Conservation (phyloP, 2,797 vertebrate species). For the Typhlichthys eigenmanni region DNA sequence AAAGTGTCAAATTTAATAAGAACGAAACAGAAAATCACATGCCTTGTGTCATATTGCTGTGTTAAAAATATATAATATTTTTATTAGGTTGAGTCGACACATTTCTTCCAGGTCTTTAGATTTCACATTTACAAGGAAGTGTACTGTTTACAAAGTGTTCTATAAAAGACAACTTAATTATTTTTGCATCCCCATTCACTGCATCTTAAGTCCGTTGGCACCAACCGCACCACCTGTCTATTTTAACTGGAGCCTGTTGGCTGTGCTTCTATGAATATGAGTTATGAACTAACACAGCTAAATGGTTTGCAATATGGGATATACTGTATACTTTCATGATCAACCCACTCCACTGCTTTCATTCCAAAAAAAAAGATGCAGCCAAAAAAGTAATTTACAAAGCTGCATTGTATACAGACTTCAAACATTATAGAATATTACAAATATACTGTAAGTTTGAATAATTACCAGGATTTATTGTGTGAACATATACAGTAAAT, state of each 20-base stretch:
- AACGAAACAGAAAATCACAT: background rate
- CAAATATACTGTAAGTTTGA: no score
- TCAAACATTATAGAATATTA: no score
- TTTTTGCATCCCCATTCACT: constrained; percentile 34
- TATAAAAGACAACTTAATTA: constrained; percentile 15
- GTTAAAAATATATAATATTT: constrained; percentile 11
- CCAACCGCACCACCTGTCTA: constrained; percentile 43
- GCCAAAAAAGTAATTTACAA: background rate
- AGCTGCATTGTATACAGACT: no score
- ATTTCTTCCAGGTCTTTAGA: constrained; percentile 14
- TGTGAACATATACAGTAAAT: background rate
- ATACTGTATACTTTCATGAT: constrained; percentile 9
- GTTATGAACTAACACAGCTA: constrained; percentile 37
- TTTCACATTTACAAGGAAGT: constrained; percentile 42
- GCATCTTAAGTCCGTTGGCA: constrained; percentile 32
- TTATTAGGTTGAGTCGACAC: background rate
- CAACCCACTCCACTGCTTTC: background rate
- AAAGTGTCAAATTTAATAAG: no score
- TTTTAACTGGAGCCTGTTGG: constrained; percentile 55
- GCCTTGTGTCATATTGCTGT: constrained; percentile 18
- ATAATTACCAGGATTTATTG: no score
- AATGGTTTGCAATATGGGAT: constrained; percentile 40
- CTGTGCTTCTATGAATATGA: constrained; percentile 33
- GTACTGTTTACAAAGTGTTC: constrained; percentile 37
- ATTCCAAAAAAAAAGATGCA: background rate